Conservation (phyloP, 2,888 invertebrate genomes). For the Agonum fuliginosum region DNA sequence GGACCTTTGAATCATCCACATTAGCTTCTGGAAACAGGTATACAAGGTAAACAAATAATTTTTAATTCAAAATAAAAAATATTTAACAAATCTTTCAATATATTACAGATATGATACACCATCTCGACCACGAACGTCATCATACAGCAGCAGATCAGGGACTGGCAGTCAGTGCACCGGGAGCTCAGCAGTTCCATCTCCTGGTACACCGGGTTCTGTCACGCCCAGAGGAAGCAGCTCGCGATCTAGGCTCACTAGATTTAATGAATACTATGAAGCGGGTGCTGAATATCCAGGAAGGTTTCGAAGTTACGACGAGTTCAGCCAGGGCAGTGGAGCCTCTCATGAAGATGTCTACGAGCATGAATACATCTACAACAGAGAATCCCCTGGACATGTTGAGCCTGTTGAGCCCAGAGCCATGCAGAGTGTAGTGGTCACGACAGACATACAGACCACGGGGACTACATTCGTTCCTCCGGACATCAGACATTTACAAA, state of each 20-base stretch:
- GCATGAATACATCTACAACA: constrained; percentile 72
- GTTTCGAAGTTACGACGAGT: constrained; percentile 82
- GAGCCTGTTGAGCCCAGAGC: constrained; percentile 68
- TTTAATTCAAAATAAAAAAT: constrained; percentile 24
- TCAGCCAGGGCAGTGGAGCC: constrained; percentile 81
- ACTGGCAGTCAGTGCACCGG: constrained; percentile 69
- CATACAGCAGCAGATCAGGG: constrained; percentile 74
- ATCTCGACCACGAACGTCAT: constrained; percentile 75
- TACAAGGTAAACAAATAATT: constrained; percentile 65
- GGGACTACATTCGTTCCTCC: constrained; percentile 72
- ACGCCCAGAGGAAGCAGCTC: constrained; percentile 72
- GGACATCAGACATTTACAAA: constrained; percentile 81
- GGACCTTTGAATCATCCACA: constrained; percentile 66
- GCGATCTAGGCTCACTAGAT: constrained; percentile 72
- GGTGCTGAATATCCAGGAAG: constrained; percentile 74
- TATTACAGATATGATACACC: constrained; percentile 77
- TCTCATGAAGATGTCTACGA: constrained; percentile 79
- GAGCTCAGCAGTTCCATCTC: constrained; percentile 74
- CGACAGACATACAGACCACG: constrained; percentile 72
- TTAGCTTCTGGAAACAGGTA: constrained; percentile 64
- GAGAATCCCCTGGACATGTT: constrained; percentile 72
- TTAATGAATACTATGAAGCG: constrained; percentile 74
- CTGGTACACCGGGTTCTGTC: constrained; percentile 73
- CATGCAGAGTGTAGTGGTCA: constrained; percentile 76
- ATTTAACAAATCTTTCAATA: constrained; percentile 37